Base-by-base conservation (phyloP, 2,888 invertebrate genomes). In the Pediacus dermestoides region DNA sequence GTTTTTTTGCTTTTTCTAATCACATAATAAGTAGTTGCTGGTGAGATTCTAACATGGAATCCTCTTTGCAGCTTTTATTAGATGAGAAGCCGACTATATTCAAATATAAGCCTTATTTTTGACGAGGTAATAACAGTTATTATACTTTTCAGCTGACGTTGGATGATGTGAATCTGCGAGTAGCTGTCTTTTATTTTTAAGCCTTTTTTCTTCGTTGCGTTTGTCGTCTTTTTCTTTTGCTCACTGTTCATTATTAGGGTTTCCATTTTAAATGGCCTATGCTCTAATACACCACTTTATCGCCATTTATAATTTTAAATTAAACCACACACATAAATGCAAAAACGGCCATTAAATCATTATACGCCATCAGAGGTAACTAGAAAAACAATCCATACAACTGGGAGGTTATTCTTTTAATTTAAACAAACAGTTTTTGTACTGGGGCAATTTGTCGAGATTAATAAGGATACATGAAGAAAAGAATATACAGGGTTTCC, bases 101-200 rank as follows among this genome's bases (percentile, higher is more conserved):
- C 44, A 48, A 48, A 48, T 48, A 45, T 33, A 39, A 35, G 39
- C 37, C 40, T 41, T 37, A 39, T 39, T 42, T 48, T 45, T 48
- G 48, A 48, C 40, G 48, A 42, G 48, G 34, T 48, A 48, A 48
- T 48, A 42, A 48, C 44, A 39, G 48, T 48, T 13, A 48, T 48
- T 48, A 42, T 15, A 39, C 31, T 42, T 48, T 48, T 48, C 48
- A 45, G 39, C 44, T 41, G 39, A 39, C 36, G 18, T 34, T 22
- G 12, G 22, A 34, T 10, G 10, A 34, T 26, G 34, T 23, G 34
- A 33, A 22, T 28, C 28, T 28, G 28, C 28, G 28, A 28, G 28
- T 11, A 28, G 28, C 23, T 10, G 23, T 23, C 10, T 23, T 23
- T 9, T 23, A 23, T 23, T 23, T 9, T 8, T 18, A 6, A 9